Base-by-base conservation (phyloP, 2,888 invertebrate genomes). In the Eueremaeus valkanovi region DNA sequence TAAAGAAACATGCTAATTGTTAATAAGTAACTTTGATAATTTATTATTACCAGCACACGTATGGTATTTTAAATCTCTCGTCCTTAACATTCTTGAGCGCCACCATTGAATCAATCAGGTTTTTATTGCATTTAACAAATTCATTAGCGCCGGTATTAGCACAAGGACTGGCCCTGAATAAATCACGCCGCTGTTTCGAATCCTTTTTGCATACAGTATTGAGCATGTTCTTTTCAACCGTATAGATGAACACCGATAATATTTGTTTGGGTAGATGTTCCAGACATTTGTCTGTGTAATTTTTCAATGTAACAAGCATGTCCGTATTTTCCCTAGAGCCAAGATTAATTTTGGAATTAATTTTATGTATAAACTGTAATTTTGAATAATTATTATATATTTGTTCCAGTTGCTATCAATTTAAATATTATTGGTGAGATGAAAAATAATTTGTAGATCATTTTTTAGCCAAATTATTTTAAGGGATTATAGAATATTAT, bases 11-110 rank as follows among this genome's bases (percentile, higher is more conserved):
- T 9, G 40, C 11, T 40, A 40, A 40, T 40, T 9, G 40, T 9
- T 40, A 40, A 11, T 40, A 45, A 45, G 13, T 3, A 13, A 45
- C 3, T 9, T 45, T 55, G 27, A 55, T 61, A 61, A 18, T 21
- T 5, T 31, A 11, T 16, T 31, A 31, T 40, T 68, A 68, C 68
- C 68, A 68, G 16, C 68, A 68, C 8, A 68, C 42, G 13, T 24
- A 68, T 13, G 68, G 68, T 68, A 68, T 68, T 21, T 68, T 68
- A 36, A 68, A 42, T 68, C 42, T 40, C 13, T 68, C 68, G 27
- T 68, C 68, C 24, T 40, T 68, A 16, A 27, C 40, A n/a, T 3
- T 24, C 16, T 68, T 68, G 40, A 42, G 36, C 13, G 40, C 68
- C n/a, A 68, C 36, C 42, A 68, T 42, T n/a, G 68, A n/a, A 11